Evolutionary conservation across 2,888 invertebrate species (phyloP).

Genomic region (Merodon equestris): DNA sequence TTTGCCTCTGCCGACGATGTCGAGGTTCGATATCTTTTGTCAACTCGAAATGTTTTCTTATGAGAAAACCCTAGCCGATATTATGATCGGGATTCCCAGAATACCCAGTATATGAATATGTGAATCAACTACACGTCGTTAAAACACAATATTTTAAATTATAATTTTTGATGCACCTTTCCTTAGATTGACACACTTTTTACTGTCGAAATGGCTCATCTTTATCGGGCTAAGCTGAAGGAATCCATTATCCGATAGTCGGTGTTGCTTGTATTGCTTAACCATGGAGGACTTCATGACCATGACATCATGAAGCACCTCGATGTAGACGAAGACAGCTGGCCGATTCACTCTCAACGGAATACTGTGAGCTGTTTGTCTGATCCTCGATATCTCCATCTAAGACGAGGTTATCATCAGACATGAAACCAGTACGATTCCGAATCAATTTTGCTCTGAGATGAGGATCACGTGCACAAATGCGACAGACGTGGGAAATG

Average conservation of each 20-base stretch:
- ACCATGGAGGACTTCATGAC: constrained; percentile 72
- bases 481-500: constrained; percentile 83
- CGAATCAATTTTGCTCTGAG: constrained; percentile 80
- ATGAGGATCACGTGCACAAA: constrained; percentile 80
- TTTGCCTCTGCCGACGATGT: no score
- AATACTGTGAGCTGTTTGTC: constrained; percentile 73
- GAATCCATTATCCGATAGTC: constrained; percentile 77
- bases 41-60: no score
- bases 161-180: no score
- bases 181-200: constrained; percentile 70
- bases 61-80: no score
- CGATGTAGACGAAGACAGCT: constrained; percentile 77
- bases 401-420: no score
- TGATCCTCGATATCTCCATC: constrained; percentile 71
- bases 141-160: no score
- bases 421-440: no score
- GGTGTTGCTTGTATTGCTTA: constrained; percentile 72
- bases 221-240: constrained; percentile 75
- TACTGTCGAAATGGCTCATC: constrained; percentile 72
- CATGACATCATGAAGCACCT: no score
- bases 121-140: no score
- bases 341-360: constrained; percentile 74
- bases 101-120: no score
- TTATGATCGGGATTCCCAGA: no score
- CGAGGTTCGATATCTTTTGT: no score